phyloP scores from a whole-genome alignment of 2,888 invertebrate species.

The Athalia circularis region DNA sequence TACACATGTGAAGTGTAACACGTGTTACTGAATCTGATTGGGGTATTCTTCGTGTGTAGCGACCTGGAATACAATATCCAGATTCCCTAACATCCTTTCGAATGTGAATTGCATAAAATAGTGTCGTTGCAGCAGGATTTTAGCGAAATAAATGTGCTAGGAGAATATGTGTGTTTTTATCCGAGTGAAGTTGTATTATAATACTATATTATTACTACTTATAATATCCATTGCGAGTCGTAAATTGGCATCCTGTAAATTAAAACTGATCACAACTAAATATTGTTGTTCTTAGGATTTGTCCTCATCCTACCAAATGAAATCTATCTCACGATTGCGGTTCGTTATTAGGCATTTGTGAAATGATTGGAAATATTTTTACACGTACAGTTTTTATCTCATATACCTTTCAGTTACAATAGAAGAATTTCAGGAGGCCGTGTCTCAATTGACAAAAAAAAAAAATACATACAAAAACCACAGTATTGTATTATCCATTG shows the following conservation, averaged over 20 bases:
- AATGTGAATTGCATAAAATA: slow-evolving; percentile 61
- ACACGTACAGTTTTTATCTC: slow-evolving; percentile 28
- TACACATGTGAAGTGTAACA: slow-evolving; percentile 10
- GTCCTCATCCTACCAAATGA: slow-evolving; percentile 43
- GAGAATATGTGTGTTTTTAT: slow-evolving; percentile 71
- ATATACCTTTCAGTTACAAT: slow-evolving; percentile 37
- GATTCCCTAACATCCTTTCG: slow-evolving; percentile 14
- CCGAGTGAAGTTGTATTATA: slow-evolving; percentile 68
- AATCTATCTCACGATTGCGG: slow-evolving; percentile 34
- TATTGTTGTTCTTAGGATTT: slow-evolving; percentile 54
- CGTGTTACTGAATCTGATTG: slow-evolving; percentile 17
- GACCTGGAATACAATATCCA: slow-evolving; percentile 32
- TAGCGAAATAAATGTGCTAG: slow-evolving; percentile 65
- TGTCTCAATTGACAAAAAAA: slow-evolving; percentile 29
- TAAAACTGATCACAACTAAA: slow-evolving; percentile 59
- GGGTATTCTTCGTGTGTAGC: slow-evolving; percentile 29
- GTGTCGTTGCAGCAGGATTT: slow-evolving; percentile 67
- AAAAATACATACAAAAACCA: slow-evolving; percentile 15
- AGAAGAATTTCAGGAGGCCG: slow-evolving; percentile 3
- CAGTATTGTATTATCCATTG: slow-evolving; percentile 26
- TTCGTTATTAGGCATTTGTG: slow-evolving; percentile 42
- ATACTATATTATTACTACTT: slow-evolving; percentile 63
- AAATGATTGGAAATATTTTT: slow-evolving; percentile 39
- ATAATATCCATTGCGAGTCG: slow-evolving; percentile 58
- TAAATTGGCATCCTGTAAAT: slow-evolving; percentile 64